These are phyloP conservation scores for Sceloporus undulatus DNA, from an alignment of 2,113 vertebrate genomes.

Conservation along the genomic window DNA sequence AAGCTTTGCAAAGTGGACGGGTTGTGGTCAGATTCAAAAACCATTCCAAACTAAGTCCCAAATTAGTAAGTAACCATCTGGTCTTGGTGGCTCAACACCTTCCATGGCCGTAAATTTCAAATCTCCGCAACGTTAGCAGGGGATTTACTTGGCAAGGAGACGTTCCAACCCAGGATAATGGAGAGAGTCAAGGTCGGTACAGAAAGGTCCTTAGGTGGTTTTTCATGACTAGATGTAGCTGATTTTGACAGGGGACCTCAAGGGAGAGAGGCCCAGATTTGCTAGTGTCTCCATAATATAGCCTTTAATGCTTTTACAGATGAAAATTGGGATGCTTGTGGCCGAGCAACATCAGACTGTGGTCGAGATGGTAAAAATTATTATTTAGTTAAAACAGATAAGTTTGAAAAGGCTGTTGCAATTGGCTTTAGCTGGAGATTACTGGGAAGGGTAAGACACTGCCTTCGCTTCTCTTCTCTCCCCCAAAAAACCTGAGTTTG, in stretches of 20 bases:
- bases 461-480: too few species aligned
- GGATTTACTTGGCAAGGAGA: constrained; percentile 51
- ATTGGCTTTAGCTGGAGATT: too few species aligned
- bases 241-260: not conserved
- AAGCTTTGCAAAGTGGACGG: constrained; percentile 18
- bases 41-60: constrained; percentile 26
- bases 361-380: too few species aligned
- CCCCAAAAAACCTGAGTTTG: too few species aligned
- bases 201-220: not conserved
- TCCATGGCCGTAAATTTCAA: constrained; percentile 57
- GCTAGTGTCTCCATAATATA: not conserved
- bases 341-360: too few species aligned
- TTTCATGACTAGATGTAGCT: not conserved
- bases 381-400: too few species aligned
- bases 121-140: constrained; percentile 52
- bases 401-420: too few species aligned
- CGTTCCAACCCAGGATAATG: constrained; percentile 22
- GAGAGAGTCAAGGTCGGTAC: constrained; percentile 58
- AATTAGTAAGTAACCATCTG: constrained; percentile 69
- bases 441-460: too few species aligned
- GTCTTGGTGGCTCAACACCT: constrained; percentile 64
- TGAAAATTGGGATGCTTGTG: too few species aligned
- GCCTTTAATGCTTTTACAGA: too few species aligned
- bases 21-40: constrained; percentile 50
- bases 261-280: not conserved